phyloP scores from a whole-genome alignment of 2,888 invertebrate species.

The Drosophila meridiana region DNA sequence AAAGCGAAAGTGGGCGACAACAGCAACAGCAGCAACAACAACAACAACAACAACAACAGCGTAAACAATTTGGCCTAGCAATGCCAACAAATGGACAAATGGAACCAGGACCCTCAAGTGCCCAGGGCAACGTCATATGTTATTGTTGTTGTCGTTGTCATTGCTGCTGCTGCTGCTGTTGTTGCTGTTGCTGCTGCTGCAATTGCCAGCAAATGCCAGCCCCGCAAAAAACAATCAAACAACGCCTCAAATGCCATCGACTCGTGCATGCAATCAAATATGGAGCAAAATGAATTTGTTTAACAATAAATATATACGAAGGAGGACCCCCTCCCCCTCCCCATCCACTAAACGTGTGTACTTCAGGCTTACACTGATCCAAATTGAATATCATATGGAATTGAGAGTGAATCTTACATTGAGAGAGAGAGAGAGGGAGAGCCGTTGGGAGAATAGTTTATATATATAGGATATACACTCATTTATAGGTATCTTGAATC shows the following conservation, averaged over 20 bases:
- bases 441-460: not conserved
- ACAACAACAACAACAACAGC: constrained; percentile 26
- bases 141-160: constrained; percentile 24
- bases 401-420: not conserved
- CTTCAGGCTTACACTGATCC: constrained; percentile 29
- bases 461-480: no score
- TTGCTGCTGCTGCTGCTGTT: constrained; percentile 12
- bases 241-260: constrained; percentile 53
- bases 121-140: constrained; percentile 65
- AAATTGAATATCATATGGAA: not conserved
- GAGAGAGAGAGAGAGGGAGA: not conserved
- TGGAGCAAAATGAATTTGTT: constrained; percentile 66
- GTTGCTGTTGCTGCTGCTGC: constrained; percentile 14
- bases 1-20: constrained; percentile 67
- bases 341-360: not conserved
- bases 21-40: constrained; percentile 28
- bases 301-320: constrained; percentile 63
- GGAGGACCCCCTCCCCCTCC: not conserved
- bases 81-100: constrained; percentile 62
- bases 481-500: no score
- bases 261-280: constrained; percentile 63
- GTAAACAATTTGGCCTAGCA: constrained; percentile 52
- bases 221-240: constrained; percentile 72
- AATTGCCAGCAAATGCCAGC: constrained; percentile 36
- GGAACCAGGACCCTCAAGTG: constrained; percentile 63